Base-by-base conservation (phyloP, 2,888 invertebrate species). In the Troglohyphantes excavatus region DNA sequence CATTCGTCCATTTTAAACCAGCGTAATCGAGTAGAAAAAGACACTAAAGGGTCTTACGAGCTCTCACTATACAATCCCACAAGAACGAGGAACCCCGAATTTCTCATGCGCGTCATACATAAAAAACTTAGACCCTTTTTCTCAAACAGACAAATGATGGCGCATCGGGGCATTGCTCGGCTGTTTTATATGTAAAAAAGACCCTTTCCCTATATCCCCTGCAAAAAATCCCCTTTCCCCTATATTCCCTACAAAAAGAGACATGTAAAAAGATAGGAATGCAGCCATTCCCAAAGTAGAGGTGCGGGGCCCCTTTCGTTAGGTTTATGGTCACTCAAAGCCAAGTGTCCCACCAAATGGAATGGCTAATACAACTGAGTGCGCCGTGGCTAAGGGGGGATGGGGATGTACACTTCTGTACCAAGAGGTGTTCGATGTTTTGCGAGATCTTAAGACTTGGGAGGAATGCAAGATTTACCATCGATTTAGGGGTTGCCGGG, bases 361-460 rank as follows among this genome's bases (percentile, higher is more conserved):
- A 90, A 90, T 84, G 78, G 72, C 76, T 90, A 90, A 90, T 89
- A 89, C 82, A 82, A 82, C 61, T 82, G 88, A 89, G 88, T 89
- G 88, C 68, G 82, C 53, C 73, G 75, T 65, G 61, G 59, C 21
- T n/a, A 21, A 23, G 65, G 65, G 39, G 9, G 33, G 9, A 23
- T 19, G 46, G 43, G 79, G 46, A 17, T 27, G 73, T 65, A 65
- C 26, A 2, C 76, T 39, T 39, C 67, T 33, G 61, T 72, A 39
- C 46, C 73, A 72, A 27, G 53, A 83, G 73, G 73, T 83, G 65
- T 83, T 65, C 73, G 70, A 46, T 61, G 78, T 86, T 70, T 88
- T 81, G 81, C 68, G 63, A 82, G 82, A 82, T 89, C 81, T 82
- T 68, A 53, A 72, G 46, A 65, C 88, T 46, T 27, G 68, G 75